Percentiles rank a stretch among this genome's conserved stretches.
Evolutionary conservation across 2,797 vertebrate species (phyloP).

Genomic region (Limosa lapponica): DNA sequence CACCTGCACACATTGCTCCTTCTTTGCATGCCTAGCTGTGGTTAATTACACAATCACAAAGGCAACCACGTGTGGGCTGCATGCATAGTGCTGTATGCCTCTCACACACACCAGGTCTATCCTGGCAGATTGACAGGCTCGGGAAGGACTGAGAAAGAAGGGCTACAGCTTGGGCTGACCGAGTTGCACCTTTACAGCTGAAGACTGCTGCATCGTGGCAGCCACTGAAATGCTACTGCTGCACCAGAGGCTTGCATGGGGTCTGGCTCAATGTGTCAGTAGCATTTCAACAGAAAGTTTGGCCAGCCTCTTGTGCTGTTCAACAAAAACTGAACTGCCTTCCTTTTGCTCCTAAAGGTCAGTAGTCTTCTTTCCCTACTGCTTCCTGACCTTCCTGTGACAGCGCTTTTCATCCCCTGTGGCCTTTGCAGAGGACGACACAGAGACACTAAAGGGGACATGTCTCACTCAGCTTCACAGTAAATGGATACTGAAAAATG

Average conservation of each 20-base stretch:
- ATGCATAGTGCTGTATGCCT: rapidly evolving
- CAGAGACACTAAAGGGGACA: not conserved
- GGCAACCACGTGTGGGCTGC: not conserved
- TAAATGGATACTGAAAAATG: not conserved
- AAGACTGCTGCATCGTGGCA: not conserved
- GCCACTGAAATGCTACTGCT: not conserved
- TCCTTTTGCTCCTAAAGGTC: not conserved
- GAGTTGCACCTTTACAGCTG: not conserved
- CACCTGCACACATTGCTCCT: not conserved
- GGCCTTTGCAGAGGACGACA: not conserved
- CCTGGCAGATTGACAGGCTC: not conserved
- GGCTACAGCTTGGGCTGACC: not conserved
- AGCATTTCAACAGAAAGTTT: not conserved
- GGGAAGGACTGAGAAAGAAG: not conserved
- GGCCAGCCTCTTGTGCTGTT: not conserved
- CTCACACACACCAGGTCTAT: too few species aligned
- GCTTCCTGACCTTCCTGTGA: not conserved
- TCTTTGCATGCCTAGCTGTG: rapidly evolving
- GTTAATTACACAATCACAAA: not conserved
- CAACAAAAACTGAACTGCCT: not conserved
- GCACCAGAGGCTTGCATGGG: not conserved
- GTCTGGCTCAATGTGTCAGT: not conserved
- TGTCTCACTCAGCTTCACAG: not conserved
- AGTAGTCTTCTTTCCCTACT: not conserved
- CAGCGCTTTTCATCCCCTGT: not conserved